Base-by-base conservation (phyloP, 2,888 invertebrate species). In the Lycophotia porphyrea region DNA sequence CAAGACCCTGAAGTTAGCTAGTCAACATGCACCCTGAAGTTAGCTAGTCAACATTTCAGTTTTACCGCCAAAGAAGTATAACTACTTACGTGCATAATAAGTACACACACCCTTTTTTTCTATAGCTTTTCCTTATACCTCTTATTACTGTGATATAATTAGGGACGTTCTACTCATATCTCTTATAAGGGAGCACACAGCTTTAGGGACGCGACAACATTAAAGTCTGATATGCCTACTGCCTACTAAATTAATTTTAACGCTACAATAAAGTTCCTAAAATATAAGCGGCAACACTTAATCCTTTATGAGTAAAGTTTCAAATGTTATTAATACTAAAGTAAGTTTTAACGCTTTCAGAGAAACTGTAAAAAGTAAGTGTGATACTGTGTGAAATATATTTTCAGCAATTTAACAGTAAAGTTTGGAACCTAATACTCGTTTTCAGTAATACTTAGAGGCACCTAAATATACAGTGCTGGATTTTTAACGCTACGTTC, bases 281-380 rank as follows among this genome's bases (percentile, higher is more conserved):
- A 82, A 78, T 85, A 85, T 82, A 82, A 82, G 67, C 36, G 65
- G 52, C n/a, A 74, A 78, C 82, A 71, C 74, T 83, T 85, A 85
- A 82, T 76, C 78, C 82, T 83, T 85, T 83, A 83, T 74, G 85
- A 66, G 74, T 21, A 85, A 83, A 83, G 69, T 83, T 83, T 73
- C 36, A 13, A 74, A 74, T 85, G 82, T 83, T 83, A 85, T 83
- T 85, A 83, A 82, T 82, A 83, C 82, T 83, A 78, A 83, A 83
- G 82, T 82, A 74, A 83, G 83, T 83, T 85, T 77, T 55, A 83
- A 78, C 74, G 64, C 36, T 85, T 61, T 36, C 5, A 34, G 74
- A 47, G 78, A 42, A 74, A 85, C 78, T 83, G 71, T 85, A 85
- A 83, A 83, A 83, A 85, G 68, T 85, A 77, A 84, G 70, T 66